Evolutionary conservation across 92 coral and sea anemone species (phyloP), one percentile per base, ranked within the genome.

Genomic region (Epizoanthus ramosus): DNA sequence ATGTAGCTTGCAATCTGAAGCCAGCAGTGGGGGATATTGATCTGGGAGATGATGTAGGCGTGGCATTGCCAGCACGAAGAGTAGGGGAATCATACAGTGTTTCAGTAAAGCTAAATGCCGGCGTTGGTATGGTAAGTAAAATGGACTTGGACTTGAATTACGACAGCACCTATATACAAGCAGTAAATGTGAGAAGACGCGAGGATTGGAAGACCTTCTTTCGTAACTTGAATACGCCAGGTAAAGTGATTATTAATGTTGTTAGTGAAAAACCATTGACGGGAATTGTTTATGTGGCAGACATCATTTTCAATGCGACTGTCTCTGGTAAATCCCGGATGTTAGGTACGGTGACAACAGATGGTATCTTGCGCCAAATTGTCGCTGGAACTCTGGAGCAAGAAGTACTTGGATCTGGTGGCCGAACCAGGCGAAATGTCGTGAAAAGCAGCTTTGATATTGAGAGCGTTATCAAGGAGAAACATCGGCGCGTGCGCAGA

Each of bases 401-500:
- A 64, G 84, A 67, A 56, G 53, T 88, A 68, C 23, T 84, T 3
- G 77, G 9, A 22, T 52, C 72, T 57, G 73, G 87, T 43, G 25
- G 59, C 21, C 74, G 91, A 80, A 75, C 52, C 45, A 73, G 88
- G 43, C 88, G 91, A 18, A 59, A 79, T 37, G 19, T 58, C 57
- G 35, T n/a, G 16, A 73, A 57, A 57, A 50, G 19, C 4, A 13
- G 12, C 57, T 28, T 71, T 31, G 28, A 71, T 22, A 39, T 68
- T 69, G 80, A 43, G 10, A 37, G 28, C 5, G 58, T 80, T 53
- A 54, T 22, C 18, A 60, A 83, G 50, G 74, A 35, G 0, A 28
- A 59, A 28, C 58, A 43, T 31, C 84, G 67, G 5, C 91, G 91
- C 70, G 64, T 72, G 91, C 85, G 91, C 22, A 84, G 91, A 65